Evolutionary conservation across 2,113 vertebrate genomes (phyloP), one percentile per base, ranked within the genome.

Genomic region (Jaculus jaculus): DNA sequence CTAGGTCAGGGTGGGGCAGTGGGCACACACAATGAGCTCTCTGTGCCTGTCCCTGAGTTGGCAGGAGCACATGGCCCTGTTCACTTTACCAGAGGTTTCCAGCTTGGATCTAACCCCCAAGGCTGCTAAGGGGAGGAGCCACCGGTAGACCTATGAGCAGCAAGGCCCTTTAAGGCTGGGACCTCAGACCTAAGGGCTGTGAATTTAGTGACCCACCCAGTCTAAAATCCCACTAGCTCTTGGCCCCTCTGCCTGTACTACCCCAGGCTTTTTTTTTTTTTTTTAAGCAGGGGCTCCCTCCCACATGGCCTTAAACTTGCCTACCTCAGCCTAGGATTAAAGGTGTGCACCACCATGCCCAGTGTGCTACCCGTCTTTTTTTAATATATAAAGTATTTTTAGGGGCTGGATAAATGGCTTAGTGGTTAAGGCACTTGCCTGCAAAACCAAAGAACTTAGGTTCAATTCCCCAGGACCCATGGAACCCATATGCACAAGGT

Each of bases 21-120:
- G 1, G 80, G 81, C 73, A 82, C 78, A 88, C 91, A 97, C 97
- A 97, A 97, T 96, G 86, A 58, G 3, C 71, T 87, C 94, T 96
- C 96, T 97, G 96, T 97, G 93, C 90, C 96, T 90, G 93, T 90
- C 92, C 87, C 82, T 0, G 26, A 73, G 83, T 79, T 97, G 97
- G 96, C 97, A 96, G 92, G 82, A 94, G 63, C 0, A 0, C 0
- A 0, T 58, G 42, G 78, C 82, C 90, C 95, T 71, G 93, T 61
- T 95, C 66, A 26, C 65, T 42, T 69, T 42, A 39, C 74, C 0
- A 4, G 89, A 94, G 91, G 87, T 86, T 97, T 94, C 87, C 95
- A 95, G 94, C 90, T 82, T 84, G 94, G 28, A 87, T 80, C 47
- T 88, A 47, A 47, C 89, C 63, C 65, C 82, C 34, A 34, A 81